A percentile compares a stretch with the other conserved stretches of the same genome.
Evolutionary conservation across 2,113 vertebrate species (phyloP).

Genomic region (Gila orcuttii): DNA sequence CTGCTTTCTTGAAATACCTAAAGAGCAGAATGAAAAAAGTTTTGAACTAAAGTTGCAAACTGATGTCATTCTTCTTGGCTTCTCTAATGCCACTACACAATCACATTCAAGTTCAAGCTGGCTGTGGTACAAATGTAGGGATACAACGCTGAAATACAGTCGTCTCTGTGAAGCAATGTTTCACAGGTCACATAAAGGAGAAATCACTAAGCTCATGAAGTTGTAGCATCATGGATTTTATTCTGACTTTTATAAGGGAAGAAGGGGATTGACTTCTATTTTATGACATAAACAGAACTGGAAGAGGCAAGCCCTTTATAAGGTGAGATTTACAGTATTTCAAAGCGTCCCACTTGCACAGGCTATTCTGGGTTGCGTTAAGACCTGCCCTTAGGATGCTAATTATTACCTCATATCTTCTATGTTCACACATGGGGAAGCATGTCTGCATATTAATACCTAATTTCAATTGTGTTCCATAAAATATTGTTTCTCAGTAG

Average conservation of each 20-base stretch:
- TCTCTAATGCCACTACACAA: neutral
- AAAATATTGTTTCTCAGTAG: conserved; percentile 26
- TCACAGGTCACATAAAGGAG: neutral
- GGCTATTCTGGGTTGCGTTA: conserved; percentile 49
- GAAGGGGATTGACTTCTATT: conserved; percentile 4
- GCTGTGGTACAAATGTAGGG: neutral
- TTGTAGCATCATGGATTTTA: conserved; percentile 8
- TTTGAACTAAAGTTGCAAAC: neutral
- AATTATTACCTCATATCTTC: conserved; percentile 46
- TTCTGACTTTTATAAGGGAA: conserved; percentile 18
- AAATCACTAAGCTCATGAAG: conserved; percentile 13
- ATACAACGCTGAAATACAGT: neutral
- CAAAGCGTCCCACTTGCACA: conserved; percentile 45
- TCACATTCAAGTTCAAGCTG: neutral
- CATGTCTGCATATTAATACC: conserved; percentile 24
- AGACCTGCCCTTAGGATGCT: conserved; percentile 37
- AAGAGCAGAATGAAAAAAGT: neutral
- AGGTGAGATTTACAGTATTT: conserved; percentile 43
- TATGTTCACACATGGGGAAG: conserved; percentile 34
- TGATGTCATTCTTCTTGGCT: neutral
- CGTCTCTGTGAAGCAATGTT: neutral
- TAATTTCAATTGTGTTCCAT: conserved; percentile 26
- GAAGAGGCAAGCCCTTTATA: conserved; percentile 37
- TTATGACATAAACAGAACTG: conserved; percentile 20
- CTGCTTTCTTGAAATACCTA: neutral